These are phyloP conservation scores for Papilio aristodemus DNA, from an alignment of 1,140 invertebrate species.

Conservation along the genomic window DNA sequence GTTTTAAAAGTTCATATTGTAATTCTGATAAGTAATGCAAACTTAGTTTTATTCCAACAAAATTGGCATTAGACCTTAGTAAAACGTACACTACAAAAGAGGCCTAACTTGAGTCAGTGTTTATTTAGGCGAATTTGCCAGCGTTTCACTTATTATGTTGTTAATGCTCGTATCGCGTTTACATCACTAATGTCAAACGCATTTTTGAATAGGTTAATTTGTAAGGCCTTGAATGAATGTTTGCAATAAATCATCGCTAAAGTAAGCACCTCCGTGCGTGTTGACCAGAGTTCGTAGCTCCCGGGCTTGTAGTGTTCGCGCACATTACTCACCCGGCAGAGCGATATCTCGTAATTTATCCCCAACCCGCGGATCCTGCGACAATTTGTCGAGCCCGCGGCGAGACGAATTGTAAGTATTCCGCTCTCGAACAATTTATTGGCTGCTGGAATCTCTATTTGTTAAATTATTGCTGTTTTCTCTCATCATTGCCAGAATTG, in stretches of 20 bases:
- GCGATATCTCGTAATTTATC: constrained; percentile 57
- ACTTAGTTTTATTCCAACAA: too few species aligned
- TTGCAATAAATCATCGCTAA: neutral
- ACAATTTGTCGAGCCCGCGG: constrained; percentile 59
- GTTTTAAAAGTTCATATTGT: too few species aligned
- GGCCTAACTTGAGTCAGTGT: too few species aligned
- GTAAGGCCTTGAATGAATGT: neutral
- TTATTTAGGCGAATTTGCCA: too few species aligned
- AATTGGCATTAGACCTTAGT: too few species aligned
- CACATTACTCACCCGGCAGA: constrained; percentile 42
- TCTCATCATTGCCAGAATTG: neutral
- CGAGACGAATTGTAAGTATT: constrained; percentile 55
- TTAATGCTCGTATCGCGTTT: neutral
- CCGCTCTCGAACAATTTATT: constrained; percentile 55
- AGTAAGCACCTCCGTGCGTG: neutral
- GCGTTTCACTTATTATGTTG: too few species aligned
- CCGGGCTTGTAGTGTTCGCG: constrained; percentile 11
- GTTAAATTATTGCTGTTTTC: constrained; percentile 15
- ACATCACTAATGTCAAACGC: too few species aligned
- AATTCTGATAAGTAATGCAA: too few species aligned
- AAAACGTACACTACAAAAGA: too few species aligned
- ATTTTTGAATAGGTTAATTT: too few species aligned
- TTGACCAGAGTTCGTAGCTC: constrained; percentile 12
- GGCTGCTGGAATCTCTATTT: constrained; percentile 34
- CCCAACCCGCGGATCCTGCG: constrained; percentile 38